A percentile compares a stretch with the other conserved stretches of the same genome.
Conservation (phyloP, 2,888 invertebrate genomes). For the Coelogynopora nodosa region DNA sequence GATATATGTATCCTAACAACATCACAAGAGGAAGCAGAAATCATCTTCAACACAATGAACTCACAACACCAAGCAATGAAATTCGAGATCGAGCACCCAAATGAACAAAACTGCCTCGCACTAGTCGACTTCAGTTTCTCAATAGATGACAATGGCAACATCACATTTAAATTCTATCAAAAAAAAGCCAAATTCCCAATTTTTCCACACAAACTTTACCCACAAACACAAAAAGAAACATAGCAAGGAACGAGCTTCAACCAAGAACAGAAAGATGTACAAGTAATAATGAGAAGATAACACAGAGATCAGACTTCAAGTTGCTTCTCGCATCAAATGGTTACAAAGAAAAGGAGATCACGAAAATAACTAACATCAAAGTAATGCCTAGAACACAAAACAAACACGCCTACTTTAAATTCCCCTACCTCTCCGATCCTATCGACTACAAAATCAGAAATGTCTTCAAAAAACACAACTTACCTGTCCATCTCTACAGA, state of each 20-base stretch:
- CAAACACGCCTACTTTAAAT: neutral
- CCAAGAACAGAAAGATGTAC: neutral
- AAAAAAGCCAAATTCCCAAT: neutral
- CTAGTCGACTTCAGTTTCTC: neutral
- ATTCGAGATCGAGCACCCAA: neutral
- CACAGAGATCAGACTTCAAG: neutral
- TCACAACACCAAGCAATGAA: neutral
- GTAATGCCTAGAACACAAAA: neutral
- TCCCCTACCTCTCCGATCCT: neutral
- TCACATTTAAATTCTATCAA: neutral
- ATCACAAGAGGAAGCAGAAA: neutral
- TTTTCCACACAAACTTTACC: neutral
- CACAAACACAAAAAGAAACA: neutral
- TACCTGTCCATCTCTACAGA: neutral
- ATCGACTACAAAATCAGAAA: neutral
- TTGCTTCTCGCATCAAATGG: neutral
- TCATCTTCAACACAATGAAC: neutral
- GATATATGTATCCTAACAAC: neutral
- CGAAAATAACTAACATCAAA: neutral
- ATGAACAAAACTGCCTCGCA: neutral
- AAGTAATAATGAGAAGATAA: neutral
- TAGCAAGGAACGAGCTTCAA: neutral
- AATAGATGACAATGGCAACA: neutral
- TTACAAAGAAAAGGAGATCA: neutral
- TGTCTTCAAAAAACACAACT: neutral